Percentiles rank a stretch among this genome's conserved stretches.
Evolutionary conservation across 2,888 invertebrate genomes (phyloP).

Genomic region (Cecidostiba fungosa): DNA sequence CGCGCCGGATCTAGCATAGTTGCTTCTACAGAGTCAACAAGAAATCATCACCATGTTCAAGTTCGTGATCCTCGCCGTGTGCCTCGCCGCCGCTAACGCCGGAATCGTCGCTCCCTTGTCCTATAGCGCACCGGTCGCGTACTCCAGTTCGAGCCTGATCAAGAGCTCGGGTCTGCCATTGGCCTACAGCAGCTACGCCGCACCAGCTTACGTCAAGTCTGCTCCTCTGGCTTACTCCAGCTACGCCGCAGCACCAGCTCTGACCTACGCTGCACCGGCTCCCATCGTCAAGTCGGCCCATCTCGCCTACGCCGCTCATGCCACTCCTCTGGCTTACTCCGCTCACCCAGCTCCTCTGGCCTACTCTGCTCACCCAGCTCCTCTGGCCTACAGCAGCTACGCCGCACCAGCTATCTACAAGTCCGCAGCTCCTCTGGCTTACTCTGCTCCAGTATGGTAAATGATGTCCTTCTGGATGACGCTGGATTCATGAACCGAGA

Average conservation of each 20-base stretch:
- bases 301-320: background rate
- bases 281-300: slow-evolving; percentile 9
- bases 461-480: background rate
- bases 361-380: background rate
- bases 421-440: background rate
- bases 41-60: slow-evolving; percentile 32
- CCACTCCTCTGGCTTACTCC: background rate
- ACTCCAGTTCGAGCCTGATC: background rate
- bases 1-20: background rate
- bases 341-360: background rate
- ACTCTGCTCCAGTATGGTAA: background rate
- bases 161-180: background rate
- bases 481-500: background rate
- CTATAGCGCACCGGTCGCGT: slow-evolving; percentile 8
- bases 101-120: background rate
- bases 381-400: background rate
- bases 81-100: slow-evolving; percentile 41
- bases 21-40: slow-evolving; percentile 9
- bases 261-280: background rate
- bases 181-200: background rate
- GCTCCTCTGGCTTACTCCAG: background rate
- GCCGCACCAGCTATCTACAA: background rate
- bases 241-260: slow-evolving; percentile 17
- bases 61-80: slow-evolving; percentile 36
- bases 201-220: background rate